Evolutionary conservation across 1,140 invertebrate species (phyloP).

Genomic region (Heliconius melpomene): DNA sequence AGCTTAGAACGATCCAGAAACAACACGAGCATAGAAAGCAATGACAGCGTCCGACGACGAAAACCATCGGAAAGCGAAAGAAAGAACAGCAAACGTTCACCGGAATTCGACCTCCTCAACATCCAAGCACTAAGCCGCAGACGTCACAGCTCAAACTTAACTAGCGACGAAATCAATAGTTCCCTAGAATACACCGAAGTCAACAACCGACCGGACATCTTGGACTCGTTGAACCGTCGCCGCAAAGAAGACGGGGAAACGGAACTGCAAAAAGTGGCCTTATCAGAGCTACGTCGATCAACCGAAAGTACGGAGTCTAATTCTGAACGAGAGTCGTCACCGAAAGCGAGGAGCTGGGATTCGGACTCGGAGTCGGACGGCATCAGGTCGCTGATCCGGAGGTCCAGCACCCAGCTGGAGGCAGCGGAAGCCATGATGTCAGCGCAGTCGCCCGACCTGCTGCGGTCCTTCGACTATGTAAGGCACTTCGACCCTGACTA

Average conservation of each 20-base stretch:
- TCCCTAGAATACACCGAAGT: conserved; percentile 74
- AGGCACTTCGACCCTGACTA: conserved; percentile 75
- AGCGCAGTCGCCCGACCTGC: conserved; percentile 65
- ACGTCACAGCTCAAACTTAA: conserved; percentile 71
- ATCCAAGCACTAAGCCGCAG: conserved; percentile 68
- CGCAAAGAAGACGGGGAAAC: conserved; percentile 62
- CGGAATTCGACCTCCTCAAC: conserved; percentile 73
- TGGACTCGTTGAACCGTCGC: conserved; percentile 70
- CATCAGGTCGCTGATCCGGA: conserved; percentile 80
- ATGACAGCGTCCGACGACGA: conserved; percentile 64
- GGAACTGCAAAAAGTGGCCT: conserved; percentile 66
- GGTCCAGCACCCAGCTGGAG: conserved; percentile 71
- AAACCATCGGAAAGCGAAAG: conserved; percentile 68
- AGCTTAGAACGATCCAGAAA: conserved; percentile 76
- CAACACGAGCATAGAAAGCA: conserved; percentile 75
- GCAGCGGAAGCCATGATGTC: conserved; percentile 71
- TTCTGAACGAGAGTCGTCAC: conserved; percentile 64
- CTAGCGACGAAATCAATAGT: conserved; percentile 73
- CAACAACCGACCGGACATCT: conserved; percentile 74
- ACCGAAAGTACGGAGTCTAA: conserved; percentile 56
- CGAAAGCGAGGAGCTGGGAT: conserved; percentile 71
- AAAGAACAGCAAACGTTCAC: conserved; percentile 70
- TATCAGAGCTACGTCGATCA: conserved; percentile 65
- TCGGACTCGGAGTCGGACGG: conserved; percentile 86
- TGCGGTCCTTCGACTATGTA: conserved; percentile 79